Base-by-base conservation (phyloP, 2,888 invertebrate genomes). In the Hydraecia micacea region DNA sequence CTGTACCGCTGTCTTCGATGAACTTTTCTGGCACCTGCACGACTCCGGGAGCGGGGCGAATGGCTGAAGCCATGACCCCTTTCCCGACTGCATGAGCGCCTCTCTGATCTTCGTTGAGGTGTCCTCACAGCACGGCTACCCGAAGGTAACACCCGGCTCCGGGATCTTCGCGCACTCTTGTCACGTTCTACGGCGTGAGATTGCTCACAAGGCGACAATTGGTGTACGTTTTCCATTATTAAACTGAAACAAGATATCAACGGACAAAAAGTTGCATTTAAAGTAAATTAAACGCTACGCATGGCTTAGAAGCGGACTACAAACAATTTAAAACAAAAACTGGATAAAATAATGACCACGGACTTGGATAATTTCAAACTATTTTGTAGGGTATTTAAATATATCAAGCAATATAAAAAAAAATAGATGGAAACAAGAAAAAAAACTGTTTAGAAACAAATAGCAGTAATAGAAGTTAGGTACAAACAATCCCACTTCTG, bases 41-140 rank as follows among this genome's bases (percentile, higher is more conserved):
- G 67, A 46, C 67, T 67, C 67, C 67, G 67, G 42, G 67, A 67
- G 18, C 42, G 67, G 42, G 42, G 42, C 18, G 42, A n/a, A 67
- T 42, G 67, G 7, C 42, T 18, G 42, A 15, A 9, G 32, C 66
- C 66, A 66, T 66, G 42, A 1, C 42, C 39, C 65, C 39, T 39
- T 39, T 65, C 65, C 39, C 39, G 13, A 65, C 65, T 65, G 65
- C 65, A n/a, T n/a, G 65, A 32, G 32, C 32, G 32, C 32, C 32
- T 32, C 32, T 52, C 25, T 52, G 25, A 52, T 52, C 52, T 25
- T 52, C 52, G 8, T 25, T 52, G 25, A 52, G 52, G 25, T 52
- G 25, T 52, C 52, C 52, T 52, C 9, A 52, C 52, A 52, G 52
- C 25, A 52, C 52, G 52, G 52, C 25, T 25, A 52, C 52, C 25